These are phyloP conservation scores for Zosterops lateralis DNA, from an alignment of 2,113 vertebrate species.

Conservation along the genomic window DNA sequence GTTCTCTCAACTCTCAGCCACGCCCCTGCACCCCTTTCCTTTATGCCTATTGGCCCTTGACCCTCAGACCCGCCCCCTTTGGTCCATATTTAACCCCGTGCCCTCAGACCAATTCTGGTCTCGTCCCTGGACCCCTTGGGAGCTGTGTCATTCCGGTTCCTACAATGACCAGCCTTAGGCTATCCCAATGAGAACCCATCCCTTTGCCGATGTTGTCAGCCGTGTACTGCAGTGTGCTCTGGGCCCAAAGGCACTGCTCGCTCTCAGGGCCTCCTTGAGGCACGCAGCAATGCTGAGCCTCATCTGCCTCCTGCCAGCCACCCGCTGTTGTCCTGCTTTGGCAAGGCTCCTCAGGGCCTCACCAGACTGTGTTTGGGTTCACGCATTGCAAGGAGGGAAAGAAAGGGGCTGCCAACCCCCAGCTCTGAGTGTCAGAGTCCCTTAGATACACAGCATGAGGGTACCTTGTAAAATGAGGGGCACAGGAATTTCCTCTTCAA, in stretches of 20 bases:
- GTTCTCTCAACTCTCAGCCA: background rate
- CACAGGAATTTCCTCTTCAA: background rate
- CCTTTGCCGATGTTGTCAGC: background rate
- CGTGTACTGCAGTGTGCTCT: background rate
- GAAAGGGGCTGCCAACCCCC: background rate
- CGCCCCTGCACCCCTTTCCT: background rate
- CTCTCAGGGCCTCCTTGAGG: background rate
- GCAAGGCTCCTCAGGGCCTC: fast-evolving
- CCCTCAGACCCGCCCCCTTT: background rate
- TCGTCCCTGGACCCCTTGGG: background rate
- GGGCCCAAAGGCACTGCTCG: fast-evolving
- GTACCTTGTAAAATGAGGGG: background rate
- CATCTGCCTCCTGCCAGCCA: background rate
- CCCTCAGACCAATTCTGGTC: background rate
- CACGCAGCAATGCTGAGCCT: background rate
- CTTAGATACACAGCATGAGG: background rate
- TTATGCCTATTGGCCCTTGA: background rate
- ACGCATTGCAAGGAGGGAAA: background rate
- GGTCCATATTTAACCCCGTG: background rate
- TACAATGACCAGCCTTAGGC: background rate
- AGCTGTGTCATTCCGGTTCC: background rate
- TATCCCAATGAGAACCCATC: background rate
- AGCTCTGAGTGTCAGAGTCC: background rate
- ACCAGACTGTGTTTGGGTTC: fast-evolving
- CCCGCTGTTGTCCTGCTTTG: fast-evolving